Evolutionary conservation across 1,140 invertebrate genomes (phyloP), one percentile per base, ranked within the genome.

Genomic region (Orius insidiosus): DNA sequence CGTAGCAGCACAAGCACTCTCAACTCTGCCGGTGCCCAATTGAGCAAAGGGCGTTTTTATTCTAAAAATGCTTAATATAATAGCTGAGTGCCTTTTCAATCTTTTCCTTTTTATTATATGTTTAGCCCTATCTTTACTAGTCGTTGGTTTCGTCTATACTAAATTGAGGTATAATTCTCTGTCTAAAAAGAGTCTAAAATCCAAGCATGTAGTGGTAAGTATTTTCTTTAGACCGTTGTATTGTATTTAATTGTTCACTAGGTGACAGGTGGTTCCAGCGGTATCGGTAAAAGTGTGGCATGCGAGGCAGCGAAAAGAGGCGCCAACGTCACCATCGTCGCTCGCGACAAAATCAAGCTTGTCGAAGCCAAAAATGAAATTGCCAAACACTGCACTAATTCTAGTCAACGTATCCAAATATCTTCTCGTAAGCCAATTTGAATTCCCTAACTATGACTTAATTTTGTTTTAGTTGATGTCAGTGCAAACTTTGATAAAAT

Each of bases 231-330:
- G 6, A 6, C 5, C 13, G 6, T 38, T 38, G 6, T 38, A 8
- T 35, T 45, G 8, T 34, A 14, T 18, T 45, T 18, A 34, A 32
- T 33, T 47, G 11, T 53, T 14, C 41, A 14, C n/a, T 11, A 58
- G 57, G 43, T 95, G n/a, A 93, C 87, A 16, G 93, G 93, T 39
- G 93, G 92, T 24, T 96, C 92, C 0, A 92, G 86, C 67, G 93
- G 93, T 5, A 97, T 97, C 54, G 93, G 93, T 3, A 82, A 87
- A 62, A 72, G 75, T 38, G 58, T 87, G 13, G 92, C 88, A 1
- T 66, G 79, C 10, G 68, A 84, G 56, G 83, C 77, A 30, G 79
- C 77, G 2, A 68, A 68, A 59, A 60, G 71, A 52, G 92, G 92
- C 40, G 89, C 87, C 2, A 68, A 85, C 66, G 84, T 98, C 0